Conservation (phyloP, 2,113 vertebrate species). For the Rana temporaria region DNA sequence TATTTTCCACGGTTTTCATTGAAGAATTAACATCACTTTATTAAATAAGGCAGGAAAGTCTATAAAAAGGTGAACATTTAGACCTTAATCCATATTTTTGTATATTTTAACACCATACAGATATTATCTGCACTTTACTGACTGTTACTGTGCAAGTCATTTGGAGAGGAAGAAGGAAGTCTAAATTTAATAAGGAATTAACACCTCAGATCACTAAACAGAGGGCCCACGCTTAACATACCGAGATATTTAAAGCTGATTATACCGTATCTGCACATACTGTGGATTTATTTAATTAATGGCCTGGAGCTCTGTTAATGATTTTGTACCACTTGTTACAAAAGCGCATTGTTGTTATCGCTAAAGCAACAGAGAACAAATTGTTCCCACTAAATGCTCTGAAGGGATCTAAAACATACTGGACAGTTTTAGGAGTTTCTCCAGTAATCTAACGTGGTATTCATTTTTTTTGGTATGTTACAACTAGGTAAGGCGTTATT, state of each 20-base stretch:
- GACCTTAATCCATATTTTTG: background rate
- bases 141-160: background rate
- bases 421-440: too few species aligned
- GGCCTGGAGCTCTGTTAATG: conserved; percentile 65
- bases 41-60: too few species aligned
- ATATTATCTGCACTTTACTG: background rate
- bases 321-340: conserved; percentile 63
- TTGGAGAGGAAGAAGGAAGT: background rate
- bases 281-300: conserved; percentile 67
- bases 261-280: conserved; percentile 66
- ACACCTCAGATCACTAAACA: conserved; percentile 24
- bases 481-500: too few species aligned
- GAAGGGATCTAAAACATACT: too few species aligned
- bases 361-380: conserved; percentile 59
- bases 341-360: conserved; percentile 63
- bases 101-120: background rate
- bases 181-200: conserved; percentile 48
- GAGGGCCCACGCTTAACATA: conserved; percentile 62
- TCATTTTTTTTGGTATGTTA: too few species aligned
- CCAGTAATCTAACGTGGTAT: too few species aligned
- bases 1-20: too few species aligned
- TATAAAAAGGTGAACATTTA: too few species aligned
- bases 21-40: too few species aligned
- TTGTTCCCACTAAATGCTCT: conserved; percentile 8
- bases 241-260: conserved; percentile 71